A percentile compares a stretch with the other conserved stretches of the same genome.
These are phyloP conservation scores for Chrysolina haemoptera DNA, from an alignment of 2,888 invertebrate species.

Conservation along the genomic window DNA sequence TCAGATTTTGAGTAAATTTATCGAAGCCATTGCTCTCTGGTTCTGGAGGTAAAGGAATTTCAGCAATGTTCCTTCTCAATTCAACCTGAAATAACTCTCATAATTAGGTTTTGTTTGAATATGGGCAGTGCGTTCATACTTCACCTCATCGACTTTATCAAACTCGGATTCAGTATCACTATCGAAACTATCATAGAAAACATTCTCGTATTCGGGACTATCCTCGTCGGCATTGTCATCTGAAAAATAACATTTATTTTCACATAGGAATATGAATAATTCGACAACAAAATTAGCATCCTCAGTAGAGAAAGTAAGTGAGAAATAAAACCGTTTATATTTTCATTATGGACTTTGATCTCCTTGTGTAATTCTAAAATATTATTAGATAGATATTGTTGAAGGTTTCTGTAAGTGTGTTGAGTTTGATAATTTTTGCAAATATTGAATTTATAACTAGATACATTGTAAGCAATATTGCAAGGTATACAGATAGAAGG, in stretches of 20 bases:
- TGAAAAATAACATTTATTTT: constrained; percentile 25
- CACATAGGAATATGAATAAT: no score
- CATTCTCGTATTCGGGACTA: constrained; percentile 57
- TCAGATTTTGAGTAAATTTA: constrained; percentile 77
- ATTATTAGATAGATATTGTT: no score
- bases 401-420: no score
- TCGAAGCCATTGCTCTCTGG: constrained; percentile 77
- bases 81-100: constrained; percentile 32
- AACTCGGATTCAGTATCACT: constrained; percentile 73
- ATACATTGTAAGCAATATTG: no score
- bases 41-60: constrained; percentile 75
- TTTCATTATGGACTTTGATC: no score
- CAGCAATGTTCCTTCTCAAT: constrained; percentile 63
- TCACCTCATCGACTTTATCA: constrained; percentile 36
- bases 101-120: not conserved
- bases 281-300: no score
- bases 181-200: constrained; percentile 83
- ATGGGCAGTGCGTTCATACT: not conserved
- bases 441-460: no score
- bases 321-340: no score
- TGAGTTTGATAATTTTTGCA: no score
- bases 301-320: no score
- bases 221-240: constrained; percentile 34
- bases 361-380: no score
- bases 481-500: no score